Evolutionary conservation across 2,113 vertebrate species (phyloP).

Genomic region (Stigmatopora nigra): DNA sequence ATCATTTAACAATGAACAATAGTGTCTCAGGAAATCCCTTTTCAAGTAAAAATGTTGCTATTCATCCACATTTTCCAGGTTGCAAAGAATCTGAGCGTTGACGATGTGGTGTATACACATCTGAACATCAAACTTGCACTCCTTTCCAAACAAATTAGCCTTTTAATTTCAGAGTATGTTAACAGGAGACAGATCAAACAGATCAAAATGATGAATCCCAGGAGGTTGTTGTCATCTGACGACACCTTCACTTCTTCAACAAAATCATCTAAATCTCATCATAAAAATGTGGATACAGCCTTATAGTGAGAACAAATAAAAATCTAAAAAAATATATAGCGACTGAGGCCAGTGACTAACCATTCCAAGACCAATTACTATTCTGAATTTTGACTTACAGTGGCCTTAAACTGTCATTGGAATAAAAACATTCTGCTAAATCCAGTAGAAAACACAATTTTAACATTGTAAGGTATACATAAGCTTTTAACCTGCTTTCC

Average conservation of each 20-base stretch:
- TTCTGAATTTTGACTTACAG: no score
- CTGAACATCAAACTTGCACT: neutral
- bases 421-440: no score
- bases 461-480: no score
- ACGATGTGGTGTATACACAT: neutral
- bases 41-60: neutral
- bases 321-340: neutral
- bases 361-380: no score
- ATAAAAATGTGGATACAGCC: neutral
- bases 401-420: no score
- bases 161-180: slow-evolving; percentile 3
- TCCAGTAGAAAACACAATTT: no score
- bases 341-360: neutral
- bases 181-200: slow-evolving; percentile 6
- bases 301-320: neutral
- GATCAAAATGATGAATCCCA: neutral
- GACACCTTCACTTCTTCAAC: neutral
- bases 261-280: neutral
- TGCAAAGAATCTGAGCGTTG: neutral
- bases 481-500: no score
- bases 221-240: neutral
- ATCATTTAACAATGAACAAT: neutral
- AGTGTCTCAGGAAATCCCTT: neutral
- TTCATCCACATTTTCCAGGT: neutral
- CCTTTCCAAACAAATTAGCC: slow-evolving; percentile 3